A percentile compares a stretch with the other conserved stretches of the same genome.
phyloP scores from a whole-genome alignment of 1,140 invertebrate genomes.

The Panonychus citri region DNA sequence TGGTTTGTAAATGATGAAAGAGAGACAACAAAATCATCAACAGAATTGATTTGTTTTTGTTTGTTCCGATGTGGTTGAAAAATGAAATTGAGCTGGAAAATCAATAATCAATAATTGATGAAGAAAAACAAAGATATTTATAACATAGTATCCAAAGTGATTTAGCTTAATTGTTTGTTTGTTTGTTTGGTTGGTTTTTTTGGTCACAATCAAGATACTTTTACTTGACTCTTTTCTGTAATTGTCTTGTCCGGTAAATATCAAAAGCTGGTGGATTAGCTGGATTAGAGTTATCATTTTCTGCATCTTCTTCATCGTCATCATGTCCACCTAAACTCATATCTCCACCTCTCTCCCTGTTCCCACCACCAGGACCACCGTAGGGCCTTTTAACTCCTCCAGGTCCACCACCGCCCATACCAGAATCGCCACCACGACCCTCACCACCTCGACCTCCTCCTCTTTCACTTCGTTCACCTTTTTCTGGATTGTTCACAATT shows the following conservation, averaged over 20 bases:
- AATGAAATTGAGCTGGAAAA: too few relatives aligned
- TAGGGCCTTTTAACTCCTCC: background rate
- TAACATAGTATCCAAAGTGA: too few relatives aligned
- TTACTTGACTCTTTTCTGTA: conserved; percentile 7
- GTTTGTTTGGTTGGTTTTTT: too few relatives aligned
- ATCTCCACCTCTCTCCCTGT: background rate
- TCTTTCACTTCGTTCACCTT: background rate
- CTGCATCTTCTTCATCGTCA: conserved; percentile 6
- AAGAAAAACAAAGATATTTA: too few relatives aligned
- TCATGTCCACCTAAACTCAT: background rate
- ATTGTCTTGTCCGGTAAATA: conserved; percentile 8
- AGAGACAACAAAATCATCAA: too few relatives aligned
- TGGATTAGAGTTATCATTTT: conserved; percentile 7
- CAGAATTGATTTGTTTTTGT: too few relatives aligned
- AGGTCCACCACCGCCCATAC: background rate
- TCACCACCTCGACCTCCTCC: background rate
- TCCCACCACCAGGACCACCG: background rate
- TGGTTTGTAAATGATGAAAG: too few relatives aligned
- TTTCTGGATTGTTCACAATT: background rate
- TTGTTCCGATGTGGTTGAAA: too few relatives aligned
- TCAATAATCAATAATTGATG: too few relatives aligned
- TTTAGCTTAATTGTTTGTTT: too few relatives aligned
- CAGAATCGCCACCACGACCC: background rate
- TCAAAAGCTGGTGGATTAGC: conserved; percentile 6
- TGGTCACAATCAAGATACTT: too few relatives aligned